phyloP scores from a whole-genome alignment of 2,797 vertebrate genomes.

The Peromyscus melanophrys region DNA sequence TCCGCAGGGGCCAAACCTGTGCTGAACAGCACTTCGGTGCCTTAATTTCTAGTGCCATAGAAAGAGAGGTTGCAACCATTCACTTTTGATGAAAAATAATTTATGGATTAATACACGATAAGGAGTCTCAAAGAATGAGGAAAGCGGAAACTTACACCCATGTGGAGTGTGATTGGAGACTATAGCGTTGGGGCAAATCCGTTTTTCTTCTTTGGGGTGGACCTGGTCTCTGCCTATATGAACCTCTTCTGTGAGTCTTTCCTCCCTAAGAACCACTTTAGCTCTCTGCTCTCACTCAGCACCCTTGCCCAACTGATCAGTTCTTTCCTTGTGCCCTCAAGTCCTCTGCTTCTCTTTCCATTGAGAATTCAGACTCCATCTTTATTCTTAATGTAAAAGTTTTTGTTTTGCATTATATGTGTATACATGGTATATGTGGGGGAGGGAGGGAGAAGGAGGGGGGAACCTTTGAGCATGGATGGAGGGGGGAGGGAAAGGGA shows the following conservation, averaged over 20 bases:
- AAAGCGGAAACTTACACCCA: not conserved
- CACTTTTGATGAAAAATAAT: not conserved
- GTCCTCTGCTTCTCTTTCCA: not conserved
- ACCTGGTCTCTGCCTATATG: not conserved
- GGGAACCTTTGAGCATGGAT: no score
- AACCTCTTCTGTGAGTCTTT: not conserved
- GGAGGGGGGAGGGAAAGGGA: no score
- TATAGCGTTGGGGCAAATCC: not conserved
- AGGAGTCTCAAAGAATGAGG: not conserved
- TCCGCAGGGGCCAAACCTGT: constrained; percentile 8
- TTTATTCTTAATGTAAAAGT: not conserved
- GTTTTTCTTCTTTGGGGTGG: not conserved
- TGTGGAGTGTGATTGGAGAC: not conserved
- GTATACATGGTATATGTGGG: not conserved
- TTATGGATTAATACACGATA: not conserved
- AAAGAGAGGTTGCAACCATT: not conserved
- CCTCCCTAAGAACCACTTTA: not conserved
- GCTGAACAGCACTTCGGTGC: not conserved
- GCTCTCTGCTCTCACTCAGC: not conserved
- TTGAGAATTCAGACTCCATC: not conserved
- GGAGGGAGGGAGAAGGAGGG: not conserved
- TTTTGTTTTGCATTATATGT: not conserved
- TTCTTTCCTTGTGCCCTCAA: not conserved
- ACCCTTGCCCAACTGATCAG: fast-evolving
- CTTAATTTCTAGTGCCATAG: not conserved